Evolutionary conservation across 2,113 vertebrate species (phyloP), one percentile per base, ranked within the genome.

Genomic region (Petrocephalus zakoni): DNA sequence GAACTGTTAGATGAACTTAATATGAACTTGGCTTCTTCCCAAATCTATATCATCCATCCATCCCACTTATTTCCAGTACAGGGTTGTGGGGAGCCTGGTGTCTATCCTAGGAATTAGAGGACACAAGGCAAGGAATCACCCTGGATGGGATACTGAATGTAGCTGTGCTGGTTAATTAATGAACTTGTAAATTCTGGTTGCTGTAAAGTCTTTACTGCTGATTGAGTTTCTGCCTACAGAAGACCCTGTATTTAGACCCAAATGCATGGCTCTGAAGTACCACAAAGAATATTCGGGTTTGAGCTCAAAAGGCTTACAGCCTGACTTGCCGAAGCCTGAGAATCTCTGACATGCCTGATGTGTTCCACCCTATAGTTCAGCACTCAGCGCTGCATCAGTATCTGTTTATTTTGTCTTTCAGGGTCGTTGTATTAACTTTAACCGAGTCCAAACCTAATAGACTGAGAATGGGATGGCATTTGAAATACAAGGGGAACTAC

Each of bases 341-440:
- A 42, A 19, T 78, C 15, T 78, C 34, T 42, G 15, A 42, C 34
- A 42, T 78, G 72, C 15, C 46, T 85, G 5, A 53, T 34, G 51
- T 29, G 22, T 19, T 85, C 84, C 13, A 53, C 84, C n/a, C 11
- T 53, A n/a, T 29, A 17, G 17, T 46, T 87, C 55, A 34, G 34
- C 0, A n/a, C n/a, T n/a, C 81, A n/a, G 37, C 22, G n/a, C 37
- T 22, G 42, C 19, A 49, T 47, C 46, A 46, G 22, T 47, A 83
- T 83, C 81, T 83, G 21, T 83, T 49, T 21, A 49, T 83, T 61
- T 46, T 83, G 29, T 88, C 5, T 88, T 88, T 88, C 78, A 88
- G 88, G 88, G 88, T 46, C 75, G 88, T 83, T 88, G 88, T 49
- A 84, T 88, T 58, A 88, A 88, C 25, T 88, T 88, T n/a, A 88